Evolutionary conservation across 1,140 invertebrate species (phyloP), one percentile per base, ranked within the genome.

Genomic region (Dinothrombium tinctorium): DNA sequence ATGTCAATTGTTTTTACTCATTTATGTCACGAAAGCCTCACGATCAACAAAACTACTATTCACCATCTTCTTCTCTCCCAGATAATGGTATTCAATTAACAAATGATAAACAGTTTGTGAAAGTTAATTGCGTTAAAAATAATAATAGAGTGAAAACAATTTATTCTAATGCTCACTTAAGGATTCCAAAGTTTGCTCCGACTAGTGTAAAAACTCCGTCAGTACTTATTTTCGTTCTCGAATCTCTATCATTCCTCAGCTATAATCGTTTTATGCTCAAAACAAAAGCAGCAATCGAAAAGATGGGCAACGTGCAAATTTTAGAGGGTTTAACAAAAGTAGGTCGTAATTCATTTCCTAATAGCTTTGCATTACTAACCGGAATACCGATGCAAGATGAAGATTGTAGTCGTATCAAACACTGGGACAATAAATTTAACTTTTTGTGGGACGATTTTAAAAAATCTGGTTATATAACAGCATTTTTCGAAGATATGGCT

Each of bases 401-500:
- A 26, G 14, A 45, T 3, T 0, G 9, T 4, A n/a, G 17, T 8
- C 15, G 33, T 25, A 25, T 40, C 3, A 35, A 39, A 17, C 7
- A 22, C 21, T 24, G 37, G 3, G 36, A 40, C 22, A 38, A 46
- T 31, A 19, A 35, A 7, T 44, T 36, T 41, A 41, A 41, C 9
- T 47, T 55, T 29, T 43, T 56, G 15, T 55, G 53, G 56, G 53
- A 53, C 23, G 41, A 55, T 29, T 52, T 47, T 71, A 15, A 65
- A 57, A 22, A 63, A 65, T n/a, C 54, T 58, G 1, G 74, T 74
- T 86, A 75, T 53, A 65, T 69, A 0, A 87, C 83, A 0, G 69
- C 70, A 3, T 75, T 74, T 39, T 72, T 66, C 0, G 82, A 87
- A 62, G 82, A 89, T 54, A 62, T 64, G 7, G 67, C 71, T 0